Conservation (phyloP, 2,113 vertebrate genomes). For the Indri indri region DNA sequence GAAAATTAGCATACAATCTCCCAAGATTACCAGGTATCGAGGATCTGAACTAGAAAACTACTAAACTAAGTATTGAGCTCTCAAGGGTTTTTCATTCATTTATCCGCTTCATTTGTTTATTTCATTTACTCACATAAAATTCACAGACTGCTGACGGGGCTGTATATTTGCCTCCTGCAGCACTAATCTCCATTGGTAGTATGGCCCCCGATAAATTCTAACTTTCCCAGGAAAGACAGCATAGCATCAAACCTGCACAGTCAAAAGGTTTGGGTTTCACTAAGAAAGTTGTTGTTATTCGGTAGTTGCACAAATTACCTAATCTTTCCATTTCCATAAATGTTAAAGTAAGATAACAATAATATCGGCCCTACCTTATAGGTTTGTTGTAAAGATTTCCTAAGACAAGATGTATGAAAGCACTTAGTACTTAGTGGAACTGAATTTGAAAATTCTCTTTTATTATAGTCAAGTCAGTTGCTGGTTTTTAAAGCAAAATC, state of each 20-base stretch:
- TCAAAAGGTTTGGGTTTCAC: background rate
- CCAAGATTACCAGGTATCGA: background rate
- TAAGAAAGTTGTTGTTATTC: background rate
- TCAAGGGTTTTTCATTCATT: background rate
- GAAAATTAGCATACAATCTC: slow-evolving; percentile 10
- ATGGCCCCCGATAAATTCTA: background rate
- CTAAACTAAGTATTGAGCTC: background rate
- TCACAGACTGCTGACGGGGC: background rate
- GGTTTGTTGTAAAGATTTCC: background rate
- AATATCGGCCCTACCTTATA: background rate
- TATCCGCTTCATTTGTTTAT: background rate
- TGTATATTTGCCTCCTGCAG: background rate
- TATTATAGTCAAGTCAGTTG: background rate
- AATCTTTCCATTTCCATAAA: background rate
- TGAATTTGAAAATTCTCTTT: background rate
- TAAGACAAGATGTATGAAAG: background rate
- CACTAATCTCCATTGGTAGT: background rate
- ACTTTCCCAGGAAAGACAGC: background rate
- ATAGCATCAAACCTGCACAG: background rate
- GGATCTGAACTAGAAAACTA: background rate
- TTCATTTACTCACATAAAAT: background rate
- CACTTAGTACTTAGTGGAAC: background rate
- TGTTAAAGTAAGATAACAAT: background rate
- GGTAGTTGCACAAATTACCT: background rate
- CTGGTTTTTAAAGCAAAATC: background rate